A percentile compares a stretch with the other conserved stretches of the same genome.
Conservation (phyloP, 2,113 vertebrate genomes). For the Haemorhous mexicanus region DNA sequence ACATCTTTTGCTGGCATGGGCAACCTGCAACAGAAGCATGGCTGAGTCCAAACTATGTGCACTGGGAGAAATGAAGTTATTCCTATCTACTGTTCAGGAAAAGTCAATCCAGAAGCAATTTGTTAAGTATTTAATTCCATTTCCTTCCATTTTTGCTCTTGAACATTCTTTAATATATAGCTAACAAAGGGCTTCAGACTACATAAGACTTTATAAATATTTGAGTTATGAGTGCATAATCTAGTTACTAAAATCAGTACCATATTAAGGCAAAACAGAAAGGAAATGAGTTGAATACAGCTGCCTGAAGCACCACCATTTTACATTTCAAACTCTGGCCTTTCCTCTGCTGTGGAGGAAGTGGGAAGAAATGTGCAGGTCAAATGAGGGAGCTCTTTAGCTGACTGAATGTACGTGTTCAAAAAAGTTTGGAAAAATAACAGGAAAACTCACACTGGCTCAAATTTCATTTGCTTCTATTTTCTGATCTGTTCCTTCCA, state of each 20-base stretch:
- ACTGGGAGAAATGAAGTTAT: slow-evolving; percentile 31
- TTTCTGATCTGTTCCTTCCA: slow-evolving; percentile 21
- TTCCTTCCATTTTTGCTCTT: slow-evolving; percentile 15
- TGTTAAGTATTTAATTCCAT: slow-evolving; percentile 21
- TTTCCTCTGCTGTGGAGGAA: background rate
- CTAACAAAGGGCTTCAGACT: background rate
- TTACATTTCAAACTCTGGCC: background rate
- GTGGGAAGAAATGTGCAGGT: background rate
- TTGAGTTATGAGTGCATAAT: background rate
- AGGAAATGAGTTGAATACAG: background rate
- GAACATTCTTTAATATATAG: background rate
- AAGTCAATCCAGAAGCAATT: background rate
- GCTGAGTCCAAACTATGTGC: background rate
- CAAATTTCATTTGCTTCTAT: slow-evolving; percentile 47
- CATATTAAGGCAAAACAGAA: background rate
- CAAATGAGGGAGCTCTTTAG: background rate
- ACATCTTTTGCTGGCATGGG: background rate
- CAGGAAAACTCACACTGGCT: slow-evolving; percentile 9
- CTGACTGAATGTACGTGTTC: background rate
- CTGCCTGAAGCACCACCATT: background rate
- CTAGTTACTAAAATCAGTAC: background rate
- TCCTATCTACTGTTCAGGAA: slow-evolving; percentile 30
- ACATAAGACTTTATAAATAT: background rate
- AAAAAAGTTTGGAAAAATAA: slow-evolving; percentile 16
- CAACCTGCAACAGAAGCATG: background rate